Evolutionary conservation across 1,140 invertebrate species (phyloP).

Genomic region (Tetramorium parvispinum): DNA sequence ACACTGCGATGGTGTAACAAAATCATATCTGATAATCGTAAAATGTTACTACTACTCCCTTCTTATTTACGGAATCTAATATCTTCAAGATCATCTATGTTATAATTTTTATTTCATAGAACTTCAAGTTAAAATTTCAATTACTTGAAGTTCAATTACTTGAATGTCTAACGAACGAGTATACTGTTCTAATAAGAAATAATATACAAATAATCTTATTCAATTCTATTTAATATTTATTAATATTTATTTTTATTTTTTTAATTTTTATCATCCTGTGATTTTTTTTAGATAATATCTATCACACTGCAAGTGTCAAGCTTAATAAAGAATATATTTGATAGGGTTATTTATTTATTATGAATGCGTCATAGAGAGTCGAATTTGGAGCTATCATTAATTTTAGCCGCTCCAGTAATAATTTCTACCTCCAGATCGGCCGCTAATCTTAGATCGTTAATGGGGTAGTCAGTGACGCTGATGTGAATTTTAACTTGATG

Average conservation of each 20-base stretch:
- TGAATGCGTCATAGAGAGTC: constrained; percentile 3
- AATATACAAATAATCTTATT: not conserved
- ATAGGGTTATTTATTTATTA: constrained; percentile 9
- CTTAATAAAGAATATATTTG: not conserved
- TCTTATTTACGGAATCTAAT: constrained; percentile 18
- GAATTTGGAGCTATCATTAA: constrained; percentile 31
- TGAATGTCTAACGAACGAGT: not conserved
- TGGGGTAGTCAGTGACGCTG: constrained; percentile 27
- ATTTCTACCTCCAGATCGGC: constrained; percentile 22
- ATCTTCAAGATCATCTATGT: not conserved
- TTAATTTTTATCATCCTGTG: not conserved
- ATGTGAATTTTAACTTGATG: constrained; percentile 5
- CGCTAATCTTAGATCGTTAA: constrained; percentile 45
- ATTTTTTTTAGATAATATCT: not conserved
- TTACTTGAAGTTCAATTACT: too few relatives aligned
- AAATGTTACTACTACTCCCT: constrained; percentile 2
- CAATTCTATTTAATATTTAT: constrained; percentile 5
- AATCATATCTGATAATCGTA: constrained; percentile 42
- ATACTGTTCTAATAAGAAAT: too few relatives aligned
- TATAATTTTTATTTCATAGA: not conserved
- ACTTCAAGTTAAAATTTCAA: not conserved
- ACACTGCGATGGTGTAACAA: constrained; percentile 24
- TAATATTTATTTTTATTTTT: not conserved
- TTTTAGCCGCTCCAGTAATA: constrained; percentile 49
- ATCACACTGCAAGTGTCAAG: not conserved